Percentiles rank a stretch among this genome's conserved stretches.
phyloP scores from a whole-genome alignment of 2,888 invertebrate genomes.

The Temnothorax rugatulus region DNA sequence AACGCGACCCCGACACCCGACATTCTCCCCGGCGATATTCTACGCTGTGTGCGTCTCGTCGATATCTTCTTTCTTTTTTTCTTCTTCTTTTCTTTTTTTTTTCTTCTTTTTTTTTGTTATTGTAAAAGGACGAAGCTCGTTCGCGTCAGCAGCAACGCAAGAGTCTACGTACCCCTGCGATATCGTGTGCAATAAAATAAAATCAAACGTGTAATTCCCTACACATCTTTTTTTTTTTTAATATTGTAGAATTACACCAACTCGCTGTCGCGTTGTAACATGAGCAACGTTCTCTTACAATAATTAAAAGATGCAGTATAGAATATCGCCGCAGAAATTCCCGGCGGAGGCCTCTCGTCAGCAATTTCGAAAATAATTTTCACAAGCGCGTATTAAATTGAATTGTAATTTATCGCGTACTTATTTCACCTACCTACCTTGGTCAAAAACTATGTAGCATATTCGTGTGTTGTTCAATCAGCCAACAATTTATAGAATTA shows the following conservation, averaged over 20 bases:
- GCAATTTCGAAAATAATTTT: neutral
- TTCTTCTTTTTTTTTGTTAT: neutral
- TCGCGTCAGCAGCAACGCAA: neutral
- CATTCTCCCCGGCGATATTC: constrained; percentile 10
- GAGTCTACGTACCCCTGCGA: neutral
- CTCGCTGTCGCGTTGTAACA: neutral
- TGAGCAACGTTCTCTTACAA: neutral
- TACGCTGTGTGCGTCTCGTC: neutral
- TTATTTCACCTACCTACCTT: constrained; percentile 24
- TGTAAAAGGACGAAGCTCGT: neutral
- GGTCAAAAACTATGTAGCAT: neutral
- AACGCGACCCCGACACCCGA: constrained; percentile 15
- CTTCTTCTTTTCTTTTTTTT: neutral
- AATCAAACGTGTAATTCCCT: neutral
- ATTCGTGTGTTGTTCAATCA: neutral
- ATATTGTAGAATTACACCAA: neutral
- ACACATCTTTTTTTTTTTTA: neutral
- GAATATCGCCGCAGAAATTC: neutral
- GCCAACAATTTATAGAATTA: neutral
- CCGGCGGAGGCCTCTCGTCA: neutral
- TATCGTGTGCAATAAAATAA: neutral
- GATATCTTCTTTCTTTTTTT: neutral
- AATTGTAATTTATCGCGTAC: neutral
- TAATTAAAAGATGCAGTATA: neutral
- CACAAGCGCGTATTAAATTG: neutral